Evolutionary conservation across 2,888 invertebrate species (phyloP).

Genomic region (Dione juno): DNA sequence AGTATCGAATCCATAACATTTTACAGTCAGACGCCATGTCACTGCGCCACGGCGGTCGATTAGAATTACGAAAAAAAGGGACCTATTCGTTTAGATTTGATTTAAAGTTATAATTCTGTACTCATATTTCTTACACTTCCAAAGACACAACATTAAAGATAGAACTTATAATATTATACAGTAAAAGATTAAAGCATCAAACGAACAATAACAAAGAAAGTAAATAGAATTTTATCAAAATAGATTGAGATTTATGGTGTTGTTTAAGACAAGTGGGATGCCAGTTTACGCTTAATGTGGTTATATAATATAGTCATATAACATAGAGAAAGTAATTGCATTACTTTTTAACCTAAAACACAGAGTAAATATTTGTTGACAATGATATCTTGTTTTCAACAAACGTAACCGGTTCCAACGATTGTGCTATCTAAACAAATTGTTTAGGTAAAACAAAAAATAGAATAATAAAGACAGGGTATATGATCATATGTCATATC

Average conservation of each 20-base stretch:
- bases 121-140: no score
- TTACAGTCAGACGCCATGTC: no score
- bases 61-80: no score
- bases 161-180: not conserved
- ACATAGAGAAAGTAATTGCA: slow-evolving; percentile 31
- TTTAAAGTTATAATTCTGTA: no score
- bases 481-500: not conserved
- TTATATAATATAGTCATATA: slow-evolving; percentile 23
- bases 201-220: not conserved
- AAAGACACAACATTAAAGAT: not conserved
- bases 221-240: slow-evolving; percentile 17
- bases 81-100: no score
- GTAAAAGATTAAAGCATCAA: not conserved
- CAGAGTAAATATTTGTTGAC: slow-evolving; percentile 21
- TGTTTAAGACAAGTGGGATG: slow-evolving; percentile 14
- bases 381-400: not conserved
- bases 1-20: no score
- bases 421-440: not conserved
- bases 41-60: no score
- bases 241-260: slow-evolving; percentile 13
- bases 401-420: slow-evolving; percentile 1
- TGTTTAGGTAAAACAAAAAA: no score
- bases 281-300: slow-evolving; percentile 16
- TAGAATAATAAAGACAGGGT: not conserved
- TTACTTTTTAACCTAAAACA: slow-evolving; percentile 11